These are phyloP conservation scores for Oenanthe melanoleuca DNA, from an alignment of 2,113 vertebrate genomes.

Conservation along the genomic window DNA sequence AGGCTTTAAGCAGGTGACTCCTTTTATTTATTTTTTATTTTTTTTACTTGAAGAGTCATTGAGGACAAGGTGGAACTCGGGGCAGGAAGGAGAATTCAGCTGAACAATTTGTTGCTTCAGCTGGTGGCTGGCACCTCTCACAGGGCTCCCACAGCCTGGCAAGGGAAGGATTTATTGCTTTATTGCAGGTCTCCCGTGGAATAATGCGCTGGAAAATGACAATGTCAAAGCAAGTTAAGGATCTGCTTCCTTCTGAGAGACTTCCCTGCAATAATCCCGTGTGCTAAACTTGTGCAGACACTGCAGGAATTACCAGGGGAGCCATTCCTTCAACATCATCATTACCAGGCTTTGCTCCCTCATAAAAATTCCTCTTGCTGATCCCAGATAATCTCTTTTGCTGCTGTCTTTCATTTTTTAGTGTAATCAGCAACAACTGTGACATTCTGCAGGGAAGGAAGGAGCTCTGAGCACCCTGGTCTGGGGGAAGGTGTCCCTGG, in stretches of 20 bases:
- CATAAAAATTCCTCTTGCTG: neutral
- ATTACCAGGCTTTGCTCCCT: neutral
- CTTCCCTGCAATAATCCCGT: neutral
- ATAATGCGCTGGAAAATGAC: neutral
- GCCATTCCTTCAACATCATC: conserved; percentile 25
- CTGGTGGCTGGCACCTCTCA: neutral
- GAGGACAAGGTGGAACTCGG: neutral
- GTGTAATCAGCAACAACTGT: rapidly evolving
- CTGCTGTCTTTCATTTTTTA: neutral
- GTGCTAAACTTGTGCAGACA: neutral
- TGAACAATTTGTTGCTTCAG: neutral
- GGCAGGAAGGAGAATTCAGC: neutral
- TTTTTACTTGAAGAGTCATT: neutral
- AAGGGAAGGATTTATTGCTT: neutral
- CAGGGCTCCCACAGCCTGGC: neutral
- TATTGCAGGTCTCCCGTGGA: neutral
- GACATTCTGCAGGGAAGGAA: neutral
- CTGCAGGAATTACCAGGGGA: conserved; percentile 12
- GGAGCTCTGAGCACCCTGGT: neutral
- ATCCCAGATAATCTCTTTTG: neutral
- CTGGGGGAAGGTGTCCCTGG: neutral
- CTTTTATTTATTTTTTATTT: neutral
- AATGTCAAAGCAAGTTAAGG: conserved; percentile 3
- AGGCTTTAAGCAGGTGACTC: neutral
- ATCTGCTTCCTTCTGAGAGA: neutral